These are phyloP conservation scores for Alca torda DNA, from an alignment of 2,797 vertebrate species.

Conservation along the genomic window DNA sequence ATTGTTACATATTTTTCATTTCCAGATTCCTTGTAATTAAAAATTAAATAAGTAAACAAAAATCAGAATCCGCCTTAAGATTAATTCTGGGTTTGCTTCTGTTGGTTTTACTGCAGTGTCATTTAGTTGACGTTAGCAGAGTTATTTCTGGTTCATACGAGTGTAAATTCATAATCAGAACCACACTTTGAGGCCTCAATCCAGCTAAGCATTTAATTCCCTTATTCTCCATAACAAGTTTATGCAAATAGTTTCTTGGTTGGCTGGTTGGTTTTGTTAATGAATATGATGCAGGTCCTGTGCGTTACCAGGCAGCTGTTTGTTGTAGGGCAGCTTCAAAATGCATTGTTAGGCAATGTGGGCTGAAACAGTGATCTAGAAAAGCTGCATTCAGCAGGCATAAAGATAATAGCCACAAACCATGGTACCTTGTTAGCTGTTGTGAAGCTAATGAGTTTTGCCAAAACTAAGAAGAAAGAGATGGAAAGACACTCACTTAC, in stretches of 20 bases:
- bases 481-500: neutral
- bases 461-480: neutral
- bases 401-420: neutral
- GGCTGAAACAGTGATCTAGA: neutral
- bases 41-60: neutral
- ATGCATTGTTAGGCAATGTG: neutral
- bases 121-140: neutral
- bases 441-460: neutral
- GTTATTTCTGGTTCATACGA: neutral
- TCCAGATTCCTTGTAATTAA: neutral
- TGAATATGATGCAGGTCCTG: neutral
- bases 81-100: neutral
- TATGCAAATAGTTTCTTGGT: constrained; percentile 14
- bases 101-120: neutral
- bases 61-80: neutral
- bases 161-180: neutral
- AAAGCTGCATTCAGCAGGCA: neutral
- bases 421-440: neutral
- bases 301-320: neutral
- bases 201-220: constrained; percentile 15
- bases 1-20: neutral
- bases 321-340: neutral
- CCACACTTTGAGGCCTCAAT: neutral
- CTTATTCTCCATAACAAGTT: neutral
- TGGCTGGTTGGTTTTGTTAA: neutral